phyloP scores from a whole-genome alignment of 2,888 invertebrate species.

The Thecocarcelia acutangulata region DNA sequence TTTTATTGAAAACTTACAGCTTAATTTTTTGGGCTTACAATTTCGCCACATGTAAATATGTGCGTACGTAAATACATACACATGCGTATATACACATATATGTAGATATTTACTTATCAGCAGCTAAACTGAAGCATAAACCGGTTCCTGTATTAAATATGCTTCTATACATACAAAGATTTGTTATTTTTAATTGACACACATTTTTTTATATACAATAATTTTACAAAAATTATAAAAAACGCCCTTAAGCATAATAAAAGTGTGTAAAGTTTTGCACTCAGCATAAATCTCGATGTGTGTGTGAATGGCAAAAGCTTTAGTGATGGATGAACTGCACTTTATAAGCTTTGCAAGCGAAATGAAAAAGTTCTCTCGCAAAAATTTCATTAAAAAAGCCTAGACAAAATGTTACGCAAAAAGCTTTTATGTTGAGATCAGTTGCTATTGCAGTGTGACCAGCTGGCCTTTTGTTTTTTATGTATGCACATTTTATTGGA shows the following conservation, averaged over 20 bases:
- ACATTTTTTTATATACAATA: slow-evolving; percentile 44
- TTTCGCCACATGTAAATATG: slow-evolving; percentile 56
- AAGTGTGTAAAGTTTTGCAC: slow-evolving; percentile 58
- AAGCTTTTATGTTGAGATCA: slow-evolving; percentile 45
- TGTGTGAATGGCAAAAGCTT: no score
- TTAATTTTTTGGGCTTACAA: slow-evolving; percentile 48
- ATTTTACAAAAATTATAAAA: slow-evolving; percentile 34
- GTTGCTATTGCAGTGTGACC: slow-evolving; percentile 41
- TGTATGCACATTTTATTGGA: no score
- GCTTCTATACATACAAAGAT: background rate
- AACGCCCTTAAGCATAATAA: slow-evolving; percentile 62
- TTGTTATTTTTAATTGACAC: slow-evolving; percentile 56
- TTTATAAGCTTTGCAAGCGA: slow-evolving; percentile 31
- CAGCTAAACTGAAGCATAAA: slow-evolving; percentile 47
- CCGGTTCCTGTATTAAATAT: slow-evolving; percentile 49
- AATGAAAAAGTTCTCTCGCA: slow-evolving; percentile 16
- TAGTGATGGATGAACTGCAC: slow-evolving; percentile 58
- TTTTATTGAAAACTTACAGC: slow-evolving; percentile 57
- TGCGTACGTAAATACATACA: background rate
- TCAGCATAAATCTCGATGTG: slow-evolving; percentile 2
- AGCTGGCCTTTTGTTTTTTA: no score
- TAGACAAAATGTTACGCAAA: background rate
- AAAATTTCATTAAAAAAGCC: background rate
- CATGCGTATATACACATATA: background rate
- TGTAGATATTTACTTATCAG: background rate